A percentile compares a stretch with the other conserved stretches of the same genome.
These are phyloP conservation scores for Tetrao urogallus DNA, from an alignment of 2,113 vertebrate genomes.

Conservation along the genomic window DNA sequence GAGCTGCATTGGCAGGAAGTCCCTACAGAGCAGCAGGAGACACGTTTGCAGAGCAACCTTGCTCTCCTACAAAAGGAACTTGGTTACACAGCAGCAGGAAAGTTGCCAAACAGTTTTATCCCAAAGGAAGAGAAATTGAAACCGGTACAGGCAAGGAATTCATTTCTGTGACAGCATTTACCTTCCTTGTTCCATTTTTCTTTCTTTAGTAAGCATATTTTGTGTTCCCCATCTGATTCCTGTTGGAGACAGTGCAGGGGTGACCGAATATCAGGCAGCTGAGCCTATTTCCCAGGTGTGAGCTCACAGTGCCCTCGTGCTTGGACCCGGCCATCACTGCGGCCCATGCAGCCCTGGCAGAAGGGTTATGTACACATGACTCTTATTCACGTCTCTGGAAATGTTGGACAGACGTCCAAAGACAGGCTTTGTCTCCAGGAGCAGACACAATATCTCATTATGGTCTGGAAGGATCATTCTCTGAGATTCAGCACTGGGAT, in stretches of 20 bases:
- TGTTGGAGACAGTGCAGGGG: background rate
- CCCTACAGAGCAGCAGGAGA: background rate
- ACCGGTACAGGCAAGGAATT: background rate
- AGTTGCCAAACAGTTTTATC: background rate
- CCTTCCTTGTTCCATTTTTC: background rate
- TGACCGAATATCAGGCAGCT: background rate
- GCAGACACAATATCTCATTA: background rate
- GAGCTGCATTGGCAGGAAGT: background rate
- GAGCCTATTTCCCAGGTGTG: background rate
- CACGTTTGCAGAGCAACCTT: background rate
- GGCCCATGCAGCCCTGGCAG: background rate
- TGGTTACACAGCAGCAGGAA: background rate
- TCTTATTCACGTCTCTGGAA: background rate
- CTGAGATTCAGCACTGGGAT: background rate
- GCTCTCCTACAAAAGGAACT: background rate
- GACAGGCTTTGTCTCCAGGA: background rate
- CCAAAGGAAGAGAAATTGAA: slow-evolving; percentile 9
- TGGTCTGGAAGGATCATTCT: background rate
- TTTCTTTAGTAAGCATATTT: background rate
- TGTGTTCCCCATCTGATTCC: background rate
- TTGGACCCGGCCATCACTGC: background rate
- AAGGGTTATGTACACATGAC: background rate
- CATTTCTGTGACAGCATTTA: background rate
- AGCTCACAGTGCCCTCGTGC: background rate
- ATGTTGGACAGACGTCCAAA: background rate